phyloP scores from a whole-genome alignment of 2,888 invertebrate genomes.

The Mythimna vitellina region DNA sequence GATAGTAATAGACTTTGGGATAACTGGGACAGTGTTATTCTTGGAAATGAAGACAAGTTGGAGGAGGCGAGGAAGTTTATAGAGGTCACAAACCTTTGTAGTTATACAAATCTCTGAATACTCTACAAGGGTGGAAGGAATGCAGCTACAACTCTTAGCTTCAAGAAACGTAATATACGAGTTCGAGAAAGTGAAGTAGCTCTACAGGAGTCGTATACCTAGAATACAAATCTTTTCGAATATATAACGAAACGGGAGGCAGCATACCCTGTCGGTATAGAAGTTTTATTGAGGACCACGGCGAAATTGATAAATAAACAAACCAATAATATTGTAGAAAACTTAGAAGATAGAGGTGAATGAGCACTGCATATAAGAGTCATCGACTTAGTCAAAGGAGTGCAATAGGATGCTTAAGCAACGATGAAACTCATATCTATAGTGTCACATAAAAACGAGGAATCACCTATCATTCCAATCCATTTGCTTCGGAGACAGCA shows the following conservation, averaged over 20 bases:
- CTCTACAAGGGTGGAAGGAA: not conserved
- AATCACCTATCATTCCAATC: slow-evolving; percentile 36
- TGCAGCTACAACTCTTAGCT: slow-evolving; percentile 12
- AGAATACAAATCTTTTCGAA: slow-evolving; percentile 33
- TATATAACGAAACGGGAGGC: slow-evolving; percentile 1
- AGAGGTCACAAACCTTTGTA: slow-evolving; percentile 3
- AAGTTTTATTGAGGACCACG: slow-evolving; percentile 20
- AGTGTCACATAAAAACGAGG: slow-evolving; percentile 25
- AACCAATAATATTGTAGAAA: not conserved
- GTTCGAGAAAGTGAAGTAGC: slow-evolving; percentile 14
- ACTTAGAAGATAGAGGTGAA: not conserved
- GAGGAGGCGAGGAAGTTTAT: not conserved
- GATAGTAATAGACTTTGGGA: slow-evolving; percentile 34
- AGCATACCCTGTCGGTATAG: not conserved
- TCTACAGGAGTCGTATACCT: slow-evolving; percentile 28
- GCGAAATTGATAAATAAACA: not conserved
- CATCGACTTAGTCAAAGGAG: not conserved
- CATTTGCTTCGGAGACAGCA: slow-evolving; percentile 26
- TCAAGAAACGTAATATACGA: slow-evolving; percentile 33
- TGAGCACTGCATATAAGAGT: not conserved
- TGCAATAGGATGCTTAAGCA: not conserved
- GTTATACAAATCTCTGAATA: not conserved
- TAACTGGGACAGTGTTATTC: slow-evolving; percentile 21
- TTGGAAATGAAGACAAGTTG: slow-evolving; percentile 1
- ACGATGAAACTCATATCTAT: not conserved